These are phyloP conservation scores for Antennarius maculatus DNA, from an alignment of 2,797 vertebrate genomes.

Conservation along the genomic window DNA sequence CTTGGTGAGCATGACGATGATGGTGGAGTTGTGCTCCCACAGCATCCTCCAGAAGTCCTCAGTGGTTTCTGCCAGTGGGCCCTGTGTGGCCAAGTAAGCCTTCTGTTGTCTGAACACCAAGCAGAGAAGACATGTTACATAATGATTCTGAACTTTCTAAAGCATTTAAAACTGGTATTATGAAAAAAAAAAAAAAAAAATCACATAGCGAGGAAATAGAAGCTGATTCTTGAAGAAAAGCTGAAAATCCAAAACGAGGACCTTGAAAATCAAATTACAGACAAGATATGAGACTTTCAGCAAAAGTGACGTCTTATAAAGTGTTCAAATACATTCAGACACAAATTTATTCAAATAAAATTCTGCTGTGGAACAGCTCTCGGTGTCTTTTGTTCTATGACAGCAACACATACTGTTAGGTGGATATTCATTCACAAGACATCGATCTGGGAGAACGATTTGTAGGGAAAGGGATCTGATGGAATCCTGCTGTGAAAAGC, in stretches of 20 bases:
- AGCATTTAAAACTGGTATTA: constrained; percentile 16
- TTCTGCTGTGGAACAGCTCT: background rate
- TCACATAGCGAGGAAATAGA: constrained; percentile 20
- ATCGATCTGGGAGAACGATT: background rate
- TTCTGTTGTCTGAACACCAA: constrained; percentile 88
- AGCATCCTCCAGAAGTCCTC: constrained; percentile 98
- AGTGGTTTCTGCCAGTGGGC: constrained; percentile 92
- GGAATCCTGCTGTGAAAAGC: constrained; percentile 1
- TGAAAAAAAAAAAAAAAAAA: constrained; percentile 20
- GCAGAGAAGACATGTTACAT: constrained; percentile 9
- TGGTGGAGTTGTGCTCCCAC: constrained; percentile 97
- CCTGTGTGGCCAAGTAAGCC: constrained; percentile 94
- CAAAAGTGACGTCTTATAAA: constrained; percentile 1
- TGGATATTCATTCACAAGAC: constrained; percentile 2
- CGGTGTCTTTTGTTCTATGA: constrained; percentile 2
- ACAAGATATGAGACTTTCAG: constrained; percentile 3
- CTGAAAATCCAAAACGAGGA: constrained; percentile 4
- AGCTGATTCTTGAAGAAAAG: constrained; percentile 11
- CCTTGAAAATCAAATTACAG: constrained; percentile 3
- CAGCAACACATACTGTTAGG: constrained; percentile 6
- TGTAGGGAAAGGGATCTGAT: constrained; percentile 10
- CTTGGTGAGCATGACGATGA: constrained; percentile 96
- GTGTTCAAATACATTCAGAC: constrained; percentile 9
- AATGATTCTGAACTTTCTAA: constrained; percentile 11
- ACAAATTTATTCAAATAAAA: constrained; percentile 20